Base-by-base conservation (phyloP, 1,140 invertebrate species). In the Capitella teleta region DNA sequence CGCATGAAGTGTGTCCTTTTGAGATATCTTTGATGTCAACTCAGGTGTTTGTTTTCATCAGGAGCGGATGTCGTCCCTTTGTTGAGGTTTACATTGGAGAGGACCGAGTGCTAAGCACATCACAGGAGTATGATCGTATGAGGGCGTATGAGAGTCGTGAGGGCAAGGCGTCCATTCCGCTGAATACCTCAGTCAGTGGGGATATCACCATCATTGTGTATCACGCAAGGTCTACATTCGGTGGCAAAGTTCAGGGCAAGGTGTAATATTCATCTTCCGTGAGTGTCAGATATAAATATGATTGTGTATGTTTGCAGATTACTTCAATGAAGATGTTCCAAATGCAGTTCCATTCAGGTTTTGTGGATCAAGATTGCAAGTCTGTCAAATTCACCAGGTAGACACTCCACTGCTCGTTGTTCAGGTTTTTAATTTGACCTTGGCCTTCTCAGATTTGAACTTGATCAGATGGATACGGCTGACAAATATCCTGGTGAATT, bases 31-130 rank as follows among this genome's bases (percentile, higher is more conserved):
- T 41, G 19, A 24, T 45, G 19, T 50, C n/a, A n/a, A 18, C 10
- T 5, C 57, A 52, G 10, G 28, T 53, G 25, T 30, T 47, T 36
- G 49, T 36, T 47, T 59, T 43, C 55, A 57, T 38, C 59, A 85
- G 86, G 49, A 92, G 93, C 76, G 92, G 92, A 1, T 94, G 90
- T 64, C 77, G 90, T 53, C 89, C 91, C 12, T 95, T 88, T 72
- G 77, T 92, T 21, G 91, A 97, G 73, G 79, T 96, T 28, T 93
- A 84, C 66, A 84, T 86, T 59, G 88, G 87, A 60, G 87, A 90
- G 52, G 80, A 87, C 38, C 77, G 87, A 62, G 70, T 93, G 12
- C 77, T 90, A 12, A 83, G 84, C 0, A 91, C 89, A 1, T 75
- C 79, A 10, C 81, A 86, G 58, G 87, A 91, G 51, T 96, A 95